Evolutionary conservation across 2,113 vertebrate species (phyloP), one percentile per base, ranked within the genome.

Genomic region (Brachypodius melanocephalos): DNA sequence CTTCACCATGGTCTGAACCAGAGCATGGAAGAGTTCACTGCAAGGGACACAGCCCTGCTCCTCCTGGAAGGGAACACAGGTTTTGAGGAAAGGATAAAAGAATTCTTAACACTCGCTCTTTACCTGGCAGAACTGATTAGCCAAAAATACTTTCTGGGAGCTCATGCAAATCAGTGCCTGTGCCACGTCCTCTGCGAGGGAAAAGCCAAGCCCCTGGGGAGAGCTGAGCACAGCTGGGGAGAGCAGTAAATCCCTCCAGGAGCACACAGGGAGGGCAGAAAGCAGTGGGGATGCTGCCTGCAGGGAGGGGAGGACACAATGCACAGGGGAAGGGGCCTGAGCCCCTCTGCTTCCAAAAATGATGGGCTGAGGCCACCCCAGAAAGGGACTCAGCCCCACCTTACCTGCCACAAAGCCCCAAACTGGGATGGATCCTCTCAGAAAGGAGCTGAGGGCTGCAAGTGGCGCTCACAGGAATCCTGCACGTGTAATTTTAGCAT

Each of bases 341-440:
- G 49, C 36, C 34, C 46, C 69, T 34, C n/a, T 61, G 1, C 7
- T 55, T 40, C 54, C 38, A 17, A 3, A 36, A 28, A 1, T 0
- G 6, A 24, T 13, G 42, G 54, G 61, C 17, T 77, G 80, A 71
- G 73, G 40, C 31, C 63, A 67, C 29, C 48, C 22, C 45, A 42
- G 58, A n/a, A 85, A 22, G 38, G 80, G 26, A 40, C 61, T 76
- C 8, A 0, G 26, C 28, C 66, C 55, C 52, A 52, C n/a, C 55
- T n/a, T 1, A 28, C 8, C 74, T 17, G 13, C 57, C 75, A 36
- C 19, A 3, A 85, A 20, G 48, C 38, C 38, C 51, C 26, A 14
- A 2, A 75, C 29, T 20, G 1, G 0, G n/a, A 29, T 3, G 9
- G 63, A 80, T 11, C 34, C 62, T 20, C 32, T 58, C 0, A 0